Evolutionary conservation across 2,888 invertebrate genomes (phyloP).

Genomic region (Erpobdella octoculata): DNA sequence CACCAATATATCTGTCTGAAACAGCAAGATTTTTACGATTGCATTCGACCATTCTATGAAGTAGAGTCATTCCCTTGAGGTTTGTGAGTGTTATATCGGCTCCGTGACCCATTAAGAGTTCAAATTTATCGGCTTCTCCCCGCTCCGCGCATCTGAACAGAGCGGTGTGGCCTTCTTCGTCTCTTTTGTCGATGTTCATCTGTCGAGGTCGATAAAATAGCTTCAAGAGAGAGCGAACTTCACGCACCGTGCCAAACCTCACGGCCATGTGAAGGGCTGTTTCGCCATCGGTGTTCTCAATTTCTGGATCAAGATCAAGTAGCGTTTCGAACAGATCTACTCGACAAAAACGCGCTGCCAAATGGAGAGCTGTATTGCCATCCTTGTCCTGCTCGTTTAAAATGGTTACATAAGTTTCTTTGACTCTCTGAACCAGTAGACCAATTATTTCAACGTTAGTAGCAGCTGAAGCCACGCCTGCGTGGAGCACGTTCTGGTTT

Average conservation of each 20-base stretch:
- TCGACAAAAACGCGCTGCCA: constrained; percentile 21
- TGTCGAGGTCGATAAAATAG: constrained; percentile 17
- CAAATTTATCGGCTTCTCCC: constrained; percentile 23
- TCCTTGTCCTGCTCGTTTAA: constrained; percentile 25
- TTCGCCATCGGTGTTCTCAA: constrained; percentile 30
- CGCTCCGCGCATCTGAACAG: constrained; percentile 22
- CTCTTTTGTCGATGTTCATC: constrained; percentile 28
- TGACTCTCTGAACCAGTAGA: constrained; percentile 12
- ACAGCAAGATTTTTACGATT: constrained; percentile 7
- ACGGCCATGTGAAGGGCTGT: constrained; percentile 31
- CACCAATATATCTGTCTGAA: constrained; percentile 17
- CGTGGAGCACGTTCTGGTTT: constrained; percentile 26
- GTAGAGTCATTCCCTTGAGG: constrained; percentile 1
- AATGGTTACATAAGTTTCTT: not conserved
- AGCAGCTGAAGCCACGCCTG: constrained; percentile 17
- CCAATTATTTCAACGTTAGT: constrained; percentile 4
- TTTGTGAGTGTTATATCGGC: constrained; percentile 27
- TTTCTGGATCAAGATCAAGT: constrained; percentile 24
- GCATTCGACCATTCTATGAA: constrained; percentile 28
- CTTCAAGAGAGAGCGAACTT: constrained; percentile 20
- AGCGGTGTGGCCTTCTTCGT: constrained; percentile 24
- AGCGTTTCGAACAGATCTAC: constrained; percentile 18
- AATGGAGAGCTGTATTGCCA: constrained; percentile 31
- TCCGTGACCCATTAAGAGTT: constrained; percentile 19
- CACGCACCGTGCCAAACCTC: not conserved